Conservation (phyloP, 2,797 vertebrate genomes). For the Gymnothorax javanicus region DNA sequence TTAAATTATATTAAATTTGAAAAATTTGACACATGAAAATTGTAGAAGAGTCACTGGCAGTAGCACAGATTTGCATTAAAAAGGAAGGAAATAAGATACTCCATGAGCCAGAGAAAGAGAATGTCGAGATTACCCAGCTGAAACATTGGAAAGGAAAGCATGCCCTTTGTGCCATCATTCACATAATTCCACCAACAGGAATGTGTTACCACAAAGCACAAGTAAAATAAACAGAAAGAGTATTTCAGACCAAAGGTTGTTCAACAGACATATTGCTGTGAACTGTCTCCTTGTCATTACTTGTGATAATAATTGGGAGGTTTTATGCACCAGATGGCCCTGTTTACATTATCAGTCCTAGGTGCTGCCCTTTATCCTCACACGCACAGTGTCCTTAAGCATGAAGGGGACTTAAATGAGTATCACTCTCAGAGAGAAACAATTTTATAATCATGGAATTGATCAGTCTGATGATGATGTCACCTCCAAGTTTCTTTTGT, state of each 20-base stretch:
- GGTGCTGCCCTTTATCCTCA: neutral
- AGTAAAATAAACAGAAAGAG: neutral
- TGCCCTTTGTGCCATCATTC: neutral
- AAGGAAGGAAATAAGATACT: neutral
- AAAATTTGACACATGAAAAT: neutral
- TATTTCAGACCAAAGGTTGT: neutral
- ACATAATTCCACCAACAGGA: neutral
- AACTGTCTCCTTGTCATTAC: neutral
- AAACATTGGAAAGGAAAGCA: neutral
- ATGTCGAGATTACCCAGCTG: neutral
- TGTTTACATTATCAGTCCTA: neutral
- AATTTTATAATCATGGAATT: conserved; percentile 4
- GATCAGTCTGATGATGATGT: conserved; percentile 21
- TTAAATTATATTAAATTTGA: conserved; percentile 14
- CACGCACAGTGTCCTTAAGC: no score
- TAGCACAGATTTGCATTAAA: neutral
- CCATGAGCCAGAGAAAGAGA: neutral
- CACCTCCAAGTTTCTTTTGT: conserved; percentile 36
- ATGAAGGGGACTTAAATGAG: neutral
- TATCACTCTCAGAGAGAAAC: neutral
- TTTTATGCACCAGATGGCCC: neutral
- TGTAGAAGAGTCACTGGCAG: neutral
- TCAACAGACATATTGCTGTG: neutral
- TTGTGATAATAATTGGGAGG: neutral
- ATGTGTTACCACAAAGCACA: neutral